Evolutionary conservation across 2,888 invertebrate genomes (phyloP).

Genomic region (Aleiodes testaceus): DNA sequence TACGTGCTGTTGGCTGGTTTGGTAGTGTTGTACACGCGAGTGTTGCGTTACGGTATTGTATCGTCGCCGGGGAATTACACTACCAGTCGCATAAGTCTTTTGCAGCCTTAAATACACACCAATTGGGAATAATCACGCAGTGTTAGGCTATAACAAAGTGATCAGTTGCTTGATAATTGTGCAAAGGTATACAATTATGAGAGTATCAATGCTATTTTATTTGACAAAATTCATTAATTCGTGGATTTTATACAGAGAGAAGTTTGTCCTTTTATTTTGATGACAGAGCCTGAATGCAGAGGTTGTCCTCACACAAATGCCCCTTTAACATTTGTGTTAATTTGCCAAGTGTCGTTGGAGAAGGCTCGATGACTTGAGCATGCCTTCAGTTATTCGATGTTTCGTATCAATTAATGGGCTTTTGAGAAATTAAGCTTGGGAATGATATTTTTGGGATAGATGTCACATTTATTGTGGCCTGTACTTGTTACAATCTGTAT

Average conservation of each 20-base stretch:
- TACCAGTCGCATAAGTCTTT: background rate
- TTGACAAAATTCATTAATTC: too few species aligned
- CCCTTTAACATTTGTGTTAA: too few species aligned
- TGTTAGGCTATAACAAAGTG: background rate
- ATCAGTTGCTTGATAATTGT: background rate
- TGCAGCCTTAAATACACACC: slow-evolving; percentile 22
- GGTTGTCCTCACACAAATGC: too few species aligned
- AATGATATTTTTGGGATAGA: slow-evolving; percentile 68
- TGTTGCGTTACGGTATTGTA: background rate
- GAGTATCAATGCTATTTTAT: too few species aligned
- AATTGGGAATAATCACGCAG: background rate
- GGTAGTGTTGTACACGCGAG: slow-evolving; percentile 31
- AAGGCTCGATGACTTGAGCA: too few species aligned
- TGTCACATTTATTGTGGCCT: slow-evolving; percentile 63
- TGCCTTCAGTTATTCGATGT: too few species aligned
- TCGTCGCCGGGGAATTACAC: slow-evolving; percentile 19
- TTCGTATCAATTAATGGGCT: too few species aligned
- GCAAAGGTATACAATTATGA: background rate
- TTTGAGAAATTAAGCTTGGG: background rate
- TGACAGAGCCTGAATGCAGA: too few species aligned
- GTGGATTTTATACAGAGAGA: too few species aligned
- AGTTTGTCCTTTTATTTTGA: too few species aligned
- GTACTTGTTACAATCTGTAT: slow-evolving; percentile 23
- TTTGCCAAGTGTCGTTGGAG: too few species aligned
- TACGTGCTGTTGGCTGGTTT: background rate